Evolutionary conservation across 2,888 invertebrate genomes (phyloP).

Genomic region (Caradrina kadenii): DNA sequence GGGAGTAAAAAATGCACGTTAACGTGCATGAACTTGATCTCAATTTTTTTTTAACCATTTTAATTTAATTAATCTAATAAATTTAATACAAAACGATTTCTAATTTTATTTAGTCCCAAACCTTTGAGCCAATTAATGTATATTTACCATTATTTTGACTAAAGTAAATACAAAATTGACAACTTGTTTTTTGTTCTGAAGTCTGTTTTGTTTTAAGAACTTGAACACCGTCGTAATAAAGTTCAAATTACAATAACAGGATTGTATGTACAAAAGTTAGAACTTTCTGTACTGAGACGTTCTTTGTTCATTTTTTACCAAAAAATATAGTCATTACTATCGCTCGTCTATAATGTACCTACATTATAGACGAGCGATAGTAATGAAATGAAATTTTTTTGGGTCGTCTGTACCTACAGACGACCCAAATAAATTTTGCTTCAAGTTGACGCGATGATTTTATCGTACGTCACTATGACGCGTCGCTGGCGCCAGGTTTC

Average conservation of each 20-base stretch:
- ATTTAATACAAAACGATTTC: too few species aligned
- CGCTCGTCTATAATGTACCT: background rate
- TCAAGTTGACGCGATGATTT: conserved; percentile 13
- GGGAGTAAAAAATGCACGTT: too few species aligned
- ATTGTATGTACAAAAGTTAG: background rate
- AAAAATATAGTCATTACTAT: background rate
- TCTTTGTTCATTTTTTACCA: background rate
- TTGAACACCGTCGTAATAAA: background rate
- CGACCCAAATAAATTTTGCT: conserved; percentile 30
- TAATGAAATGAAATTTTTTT: too few species aligned
- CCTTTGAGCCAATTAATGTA: background rate
- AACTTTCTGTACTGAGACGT: background rate
- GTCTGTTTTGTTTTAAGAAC: background rate
- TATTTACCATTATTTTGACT: background rate
- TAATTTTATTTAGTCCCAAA: too few species aligned
- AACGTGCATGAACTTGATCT: too few species aligned
- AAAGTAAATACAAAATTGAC: background rate
- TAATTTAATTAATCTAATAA: too few species aligned
- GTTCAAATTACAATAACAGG: background rate
- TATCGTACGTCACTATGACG: conserved; percentile 40
- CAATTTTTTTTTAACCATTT: too few species aligned
- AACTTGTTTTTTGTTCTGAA: too few species aligned
- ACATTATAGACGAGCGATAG: too few species aligned
- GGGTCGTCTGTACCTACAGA: background rate
- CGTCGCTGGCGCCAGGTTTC: conserved; percentile 37